Evolutionary conservation across 1,140 invertebrate species (phyloP).

Genomic region (Heterodera schachtii): DNA sequence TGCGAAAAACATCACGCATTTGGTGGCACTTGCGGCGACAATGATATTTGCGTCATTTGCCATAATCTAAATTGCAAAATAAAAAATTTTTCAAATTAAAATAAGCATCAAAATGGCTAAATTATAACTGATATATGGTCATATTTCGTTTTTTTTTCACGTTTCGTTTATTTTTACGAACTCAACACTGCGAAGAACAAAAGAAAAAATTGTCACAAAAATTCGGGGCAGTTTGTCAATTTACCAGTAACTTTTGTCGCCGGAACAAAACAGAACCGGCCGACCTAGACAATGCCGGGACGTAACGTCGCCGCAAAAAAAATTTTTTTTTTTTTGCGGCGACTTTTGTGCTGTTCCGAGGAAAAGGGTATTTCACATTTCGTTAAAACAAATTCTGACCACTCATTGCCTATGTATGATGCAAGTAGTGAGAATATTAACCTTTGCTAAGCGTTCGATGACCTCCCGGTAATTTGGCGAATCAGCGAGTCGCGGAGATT

Average conservation of each 20-base stretch:
- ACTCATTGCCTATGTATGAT: too few relatives aligned
- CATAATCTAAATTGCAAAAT: slow-evolving; percentile 28
- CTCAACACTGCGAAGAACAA: slow-evolving; percentile 96
- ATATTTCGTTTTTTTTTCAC: slow-evolving; percentile 80
- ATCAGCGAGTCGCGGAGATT: slow-evolving; percentile 71
- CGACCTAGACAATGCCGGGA: too few relatives aligned
- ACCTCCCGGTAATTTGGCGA: slow-evolving; percentile 76
- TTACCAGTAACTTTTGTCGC: too few relatives aligned
- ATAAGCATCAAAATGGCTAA: too few relatives aligned
- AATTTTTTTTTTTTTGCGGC: too few relatives aligned
- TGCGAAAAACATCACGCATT: slow-evolving; percentile 81
- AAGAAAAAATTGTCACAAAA: too few relatives aligned
- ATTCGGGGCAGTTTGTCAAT: slow-evolving; percentile 70
- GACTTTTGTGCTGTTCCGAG: too few relatives aligned
- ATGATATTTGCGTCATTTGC: slow-evolving; percentile 84
- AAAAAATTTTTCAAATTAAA: too few relatives aligned
- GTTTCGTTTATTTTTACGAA: slow-evolving; percentile 76
- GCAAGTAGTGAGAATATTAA: slow-evolving; percentile 75
- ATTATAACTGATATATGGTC: slow-evolving; percentile 68
- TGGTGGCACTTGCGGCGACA: slow-evolving; percentile 82
- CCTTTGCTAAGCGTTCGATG: slow-evolving; percentile 49
- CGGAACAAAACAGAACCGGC: too few relatives aligned
- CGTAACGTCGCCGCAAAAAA: too few relatives aligned
- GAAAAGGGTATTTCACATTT: too few relatives aligned
- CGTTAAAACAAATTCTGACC: too few relatives aligned